These are phyloP conservation scores for Drosophila eugracilis DNA, from an alignment of 1,140 invertebrate species.

Conservation along the genomic window DNA sequence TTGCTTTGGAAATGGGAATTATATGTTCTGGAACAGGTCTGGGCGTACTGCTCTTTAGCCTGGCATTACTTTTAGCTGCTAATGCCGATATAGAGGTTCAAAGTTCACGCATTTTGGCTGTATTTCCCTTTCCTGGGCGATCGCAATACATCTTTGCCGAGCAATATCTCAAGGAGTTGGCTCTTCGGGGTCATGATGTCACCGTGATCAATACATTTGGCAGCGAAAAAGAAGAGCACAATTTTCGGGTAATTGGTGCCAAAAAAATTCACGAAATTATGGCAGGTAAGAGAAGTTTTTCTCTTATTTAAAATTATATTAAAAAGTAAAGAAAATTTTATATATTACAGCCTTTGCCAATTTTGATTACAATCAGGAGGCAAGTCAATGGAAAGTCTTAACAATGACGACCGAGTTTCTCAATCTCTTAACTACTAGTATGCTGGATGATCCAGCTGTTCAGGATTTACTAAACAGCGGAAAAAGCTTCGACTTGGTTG, in stretches of 20 bases:
- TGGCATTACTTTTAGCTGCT: background rate
- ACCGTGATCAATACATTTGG: slow-evolving; percentile 85
- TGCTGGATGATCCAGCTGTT: slow-evolving; percentile 71
- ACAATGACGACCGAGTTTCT: slow-evolving; percentile 62
- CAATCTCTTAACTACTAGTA: slow-evolving; percentile 51
- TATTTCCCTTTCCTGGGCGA: slow-evolving; percentile 75
- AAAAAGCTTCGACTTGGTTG: slow-evolving; percentile 69
- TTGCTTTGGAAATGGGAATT: slow-evolving; percentile 14
- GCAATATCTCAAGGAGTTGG: slow-evolving; percentile 83
- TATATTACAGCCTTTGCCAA: slow-evolving; percentile 32
- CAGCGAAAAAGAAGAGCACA: slow-evolving; percentile 61
- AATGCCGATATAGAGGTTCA: slow-evolving; percentile 15
- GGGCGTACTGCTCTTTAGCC: slow-evolving; percentile 2
- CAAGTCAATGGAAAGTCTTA: slow-evolving; percentile 49
- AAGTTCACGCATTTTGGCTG: slow-evolving; percentile 63
- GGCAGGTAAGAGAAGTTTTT: slow-evolving; percentile 36
- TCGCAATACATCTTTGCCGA: slow-evolving; percentile 77
- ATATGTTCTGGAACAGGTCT: background rate
- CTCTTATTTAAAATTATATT: background rate
- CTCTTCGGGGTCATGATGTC: slow-evolving; percentile 85
- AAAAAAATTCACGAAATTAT: slow-evolving; percentile 67
- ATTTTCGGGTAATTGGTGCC: slow-evolving; percentile 82
- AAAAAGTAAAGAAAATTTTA: background rate
- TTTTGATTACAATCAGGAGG: slow-evolving; percentile 23
- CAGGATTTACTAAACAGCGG: slow-evolving; percentile 30